Evolutionary conservation across 2,113 vertebrate species (phyloP).

Genomic region (Microtus montanus): DNA sequence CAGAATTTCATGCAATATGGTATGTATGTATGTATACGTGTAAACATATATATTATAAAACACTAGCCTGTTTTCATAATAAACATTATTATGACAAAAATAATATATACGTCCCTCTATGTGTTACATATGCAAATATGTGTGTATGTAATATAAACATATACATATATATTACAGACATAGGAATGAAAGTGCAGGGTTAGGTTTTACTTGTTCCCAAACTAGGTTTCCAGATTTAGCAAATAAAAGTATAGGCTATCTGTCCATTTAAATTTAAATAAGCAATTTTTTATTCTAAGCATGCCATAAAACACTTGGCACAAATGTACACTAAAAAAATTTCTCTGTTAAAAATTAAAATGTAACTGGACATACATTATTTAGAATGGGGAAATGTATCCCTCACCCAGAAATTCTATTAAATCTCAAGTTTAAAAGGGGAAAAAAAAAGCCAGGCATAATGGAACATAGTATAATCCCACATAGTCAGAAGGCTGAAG

Average conservation of each 20-base stretch:
- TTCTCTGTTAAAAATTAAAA: slow-evolving; percentile 51
- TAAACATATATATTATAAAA: background rate
- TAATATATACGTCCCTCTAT: background rate
- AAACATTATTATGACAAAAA: background rate
- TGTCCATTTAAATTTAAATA: background rate
- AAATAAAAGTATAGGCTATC: slow-evolving; percentile 16
- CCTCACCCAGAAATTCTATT: slow-evolving; percentile 1
- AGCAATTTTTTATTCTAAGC: background rate
- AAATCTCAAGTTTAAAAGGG: background rate
- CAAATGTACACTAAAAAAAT: background rate
- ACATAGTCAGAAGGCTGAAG: background rate
- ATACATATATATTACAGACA: background rate
- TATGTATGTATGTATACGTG: background rate
- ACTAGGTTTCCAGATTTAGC: background rate
- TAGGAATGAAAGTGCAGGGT: background rate
- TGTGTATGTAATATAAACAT: background rate
- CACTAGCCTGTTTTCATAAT: background rate
- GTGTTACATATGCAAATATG: background rate
- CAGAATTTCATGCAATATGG: slow-evolving; percentile 31
- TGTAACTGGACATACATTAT: slow-evolving; percentile 20
- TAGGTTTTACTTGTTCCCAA: background rate
- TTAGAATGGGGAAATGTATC: background rate
- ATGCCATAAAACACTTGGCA: background rate
- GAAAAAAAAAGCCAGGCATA: background rate
- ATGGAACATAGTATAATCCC: background rate